A percentile compares a stretch with the other conserved stretches of the same genome.
Evolutionary conservation across 2,113 vertebrate genomes (phyloP).

Genomic region (Gulo gulo): DNA sequence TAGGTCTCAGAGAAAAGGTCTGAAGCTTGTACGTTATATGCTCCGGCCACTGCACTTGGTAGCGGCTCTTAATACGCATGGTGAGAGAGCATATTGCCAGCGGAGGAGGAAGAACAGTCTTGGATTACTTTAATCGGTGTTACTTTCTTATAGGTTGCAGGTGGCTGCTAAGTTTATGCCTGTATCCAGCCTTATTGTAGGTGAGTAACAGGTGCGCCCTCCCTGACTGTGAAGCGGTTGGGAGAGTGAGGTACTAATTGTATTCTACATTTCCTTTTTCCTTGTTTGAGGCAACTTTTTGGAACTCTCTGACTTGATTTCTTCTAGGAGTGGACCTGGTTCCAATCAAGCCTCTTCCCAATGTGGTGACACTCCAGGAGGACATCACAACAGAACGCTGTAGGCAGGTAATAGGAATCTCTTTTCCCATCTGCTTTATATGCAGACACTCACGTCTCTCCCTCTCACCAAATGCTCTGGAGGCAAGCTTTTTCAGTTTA

Average conservation of each 20-base stretch:
- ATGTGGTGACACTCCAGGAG: conserved; percentile 93
- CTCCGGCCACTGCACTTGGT: neutral
- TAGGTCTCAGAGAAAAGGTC: neutral
- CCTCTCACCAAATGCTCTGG: neutral
- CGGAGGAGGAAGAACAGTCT: neutral
- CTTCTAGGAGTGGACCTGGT: conserved; percentile 94
- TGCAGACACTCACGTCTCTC: neutral
- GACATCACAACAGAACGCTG: conserved; percentile 97
- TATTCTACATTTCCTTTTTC: neutral
- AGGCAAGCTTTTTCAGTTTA: neutral
- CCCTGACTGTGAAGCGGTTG: fast-evolving
- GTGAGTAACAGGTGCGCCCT: conserved; percentile 82
- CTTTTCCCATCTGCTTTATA: fast-evolving
- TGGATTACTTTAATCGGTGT: neutral
- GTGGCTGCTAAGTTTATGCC: conserved; percentile 99
- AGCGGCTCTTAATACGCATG: neutral
- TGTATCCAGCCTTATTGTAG: conserved; percentile 95
- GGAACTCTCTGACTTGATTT: neutral
- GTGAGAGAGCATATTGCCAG: neutral
- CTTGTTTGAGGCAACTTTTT: neutral
- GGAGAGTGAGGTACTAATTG: fast-evolving
- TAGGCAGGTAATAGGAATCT: conserved; percentile 86
- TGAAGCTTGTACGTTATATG: neutral
- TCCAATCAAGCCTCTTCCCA: conserved; percentile 94
- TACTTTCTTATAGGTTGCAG: conserved; percentile 87